Evolutionary conservation across 1,140 invertebrate species (phyloP), one percentile per base, ranked within the genome.

Genomic region (Tetramorium alpestre): DNA sequence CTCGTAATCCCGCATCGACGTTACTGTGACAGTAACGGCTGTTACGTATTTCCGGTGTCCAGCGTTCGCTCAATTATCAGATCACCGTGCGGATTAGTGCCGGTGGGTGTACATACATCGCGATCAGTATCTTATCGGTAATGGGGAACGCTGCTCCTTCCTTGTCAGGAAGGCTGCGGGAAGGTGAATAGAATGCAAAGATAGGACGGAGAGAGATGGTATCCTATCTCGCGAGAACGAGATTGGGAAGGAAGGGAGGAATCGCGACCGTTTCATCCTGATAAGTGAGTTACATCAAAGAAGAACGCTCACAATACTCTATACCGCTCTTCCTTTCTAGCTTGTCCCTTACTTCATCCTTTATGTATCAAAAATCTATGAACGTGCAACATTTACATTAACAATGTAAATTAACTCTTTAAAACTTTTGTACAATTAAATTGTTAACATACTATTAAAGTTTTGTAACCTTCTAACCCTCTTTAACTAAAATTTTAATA

Each of bases 51-150:
- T 81, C 56, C 22, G 73, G 28, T 28, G 76, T 81, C 76, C 80
- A 77, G 25, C 56, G 54, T 87, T 75, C 87, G 85, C 87, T 90
- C 90, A 81, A 89, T 89, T 90, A 90, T 89, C 88, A 90, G 88
- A 75, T 49, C 28, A 67, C 76, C 60, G 75, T 47, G 76, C 28
- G 85, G 88, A 89, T 90, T 89, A 89, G 88, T 56, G 67, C 25
- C 76, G 69, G 56, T 88, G 56, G 75, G 76, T 87, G 73, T 85
- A 78, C 88, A 73, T 78, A 75, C 69, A 78, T 91, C 70, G 56
- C 58, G 89, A 89, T 91, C 76, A 41, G 86, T 89, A 89, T 91
- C 89, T 89, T 86, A 88, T 91, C 88, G 77, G 60, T 78, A 89
- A 89, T 78, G n/a, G 72, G 81, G 85, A 85, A 70, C 47, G 80